Base-by-base conservation (phyloP, 2,113 vertebrate genomes). In the Brachypodius melanocephalos region DNA sequence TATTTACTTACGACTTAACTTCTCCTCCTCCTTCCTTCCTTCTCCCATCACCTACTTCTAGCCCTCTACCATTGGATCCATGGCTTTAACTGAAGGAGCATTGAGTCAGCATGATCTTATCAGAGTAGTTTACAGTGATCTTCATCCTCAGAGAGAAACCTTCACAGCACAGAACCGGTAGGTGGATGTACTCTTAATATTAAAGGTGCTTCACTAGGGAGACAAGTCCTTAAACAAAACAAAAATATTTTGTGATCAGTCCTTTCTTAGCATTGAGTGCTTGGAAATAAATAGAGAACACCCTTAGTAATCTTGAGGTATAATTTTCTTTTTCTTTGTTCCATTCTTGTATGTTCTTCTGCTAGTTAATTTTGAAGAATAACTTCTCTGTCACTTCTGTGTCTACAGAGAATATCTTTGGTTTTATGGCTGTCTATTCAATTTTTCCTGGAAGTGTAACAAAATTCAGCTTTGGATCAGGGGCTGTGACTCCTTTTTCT, bases 121-220 rank as follows among this genome's bases (percentile, higher is more conserved):
- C 98, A 97, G 98, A 92, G 99, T 99, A 93, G 99, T 99, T 95
- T 99, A 99, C 97, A 99, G 99, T 66, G 99, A 99, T 93, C 98
- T 99, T 95, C 99, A 99, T 97, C 99, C 99, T 89, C 99, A 99
- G 95, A 98, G 99, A 97, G 99, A 99, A 98, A 99, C 99, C 49
- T 99, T 99, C 97, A 99, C 99, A 57, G 99, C 99, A 43, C 99
- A 99, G 97, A 99, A 99, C 98, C 98, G 99, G 99, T 99, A 96
- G 84, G 95, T 76, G 31, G 29, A 55, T 75, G 83, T 85, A 36
- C 42, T 85, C 12, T 62, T 58, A 25, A 61, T 5, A 28, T 17
- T 32, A 55, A 22, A 40, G 12, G 17, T 90, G 8, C 29, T 68
- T 94, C 19, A n/a, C 43, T 59, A n/a, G 17, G 29, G 32, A 68